Evolutionary conservation across 2,113 vertebrate species (phyloP).

Genomic region (Plectropomus leopardus): DNA sequence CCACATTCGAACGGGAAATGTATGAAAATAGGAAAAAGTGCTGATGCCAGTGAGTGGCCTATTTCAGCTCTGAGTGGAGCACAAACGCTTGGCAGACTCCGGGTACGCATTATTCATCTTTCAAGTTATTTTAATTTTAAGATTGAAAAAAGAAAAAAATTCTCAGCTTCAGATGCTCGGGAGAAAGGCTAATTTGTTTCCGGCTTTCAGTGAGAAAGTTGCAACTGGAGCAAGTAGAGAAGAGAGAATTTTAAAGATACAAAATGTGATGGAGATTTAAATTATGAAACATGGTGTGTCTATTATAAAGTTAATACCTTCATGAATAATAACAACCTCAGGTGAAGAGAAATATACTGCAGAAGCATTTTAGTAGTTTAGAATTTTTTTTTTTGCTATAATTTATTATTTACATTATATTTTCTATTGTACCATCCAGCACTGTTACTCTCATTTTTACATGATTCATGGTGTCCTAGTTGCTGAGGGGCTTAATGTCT

Average conservation of each 20-base stretch:
- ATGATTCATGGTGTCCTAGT: too few species aligned
- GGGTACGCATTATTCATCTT: conserved; percentile 60
- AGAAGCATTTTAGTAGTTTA: conserved; percentile 1
- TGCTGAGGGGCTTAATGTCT: too few species aligned
- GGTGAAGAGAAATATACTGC: background rate
- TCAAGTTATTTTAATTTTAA: conserved; percentile 49
- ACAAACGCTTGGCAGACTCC: conserved; percentile 18
- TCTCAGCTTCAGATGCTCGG: conserved; percentile 7
- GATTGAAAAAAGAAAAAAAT: conserved; percentile 23
- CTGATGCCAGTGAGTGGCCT: conserved; percentile 45
- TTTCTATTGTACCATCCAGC: too few species aligned
- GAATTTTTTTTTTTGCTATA: too few species aligned
- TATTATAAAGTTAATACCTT: conserved; percentile 21
- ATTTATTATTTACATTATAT: too few species aligned
- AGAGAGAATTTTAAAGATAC: background rate
- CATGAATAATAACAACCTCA: conserved; percentile 28
- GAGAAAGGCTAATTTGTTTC: conserved; percentile 30
- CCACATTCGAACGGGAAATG: conserved; percentile 29
- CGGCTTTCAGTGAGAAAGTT: conserved; percentile 29
- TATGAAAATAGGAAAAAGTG: conserved; percentile 39
- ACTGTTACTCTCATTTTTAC: too few species aligned
- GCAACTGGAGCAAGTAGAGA: conserved; percentile 29
- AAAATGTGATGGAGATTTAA: background rate
- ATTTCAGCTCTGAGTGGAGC: conserved; percentile 36
- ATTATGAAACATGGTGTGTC: conserved; percentile 17